phyloP scores from a whole-genome alignment of 2,113 vertebrate genomes.

The Emydocephalus ijimae region DNA sequence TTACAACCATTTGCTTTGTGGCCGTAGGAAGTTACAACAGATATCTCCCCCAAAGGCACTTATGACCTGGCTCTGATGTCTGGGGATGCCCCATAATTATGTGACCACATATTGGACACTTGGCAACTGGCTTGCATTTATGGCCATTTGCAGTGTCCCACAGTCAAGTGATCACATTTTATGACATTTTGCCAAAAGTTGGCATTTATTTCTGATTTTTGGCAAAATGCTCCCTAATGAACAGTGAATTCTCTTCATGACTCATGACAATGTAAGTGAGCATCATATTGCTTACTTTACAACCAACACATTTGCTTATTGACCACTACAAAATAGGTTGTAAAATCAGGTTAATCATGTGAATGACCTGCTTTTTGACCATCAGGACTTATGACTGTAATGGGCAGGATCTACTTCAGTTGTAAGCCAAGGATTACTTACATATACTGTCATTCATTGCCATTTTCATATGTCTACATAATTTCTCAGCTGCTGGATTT shows the following conservation, averaged over 20 bases:
- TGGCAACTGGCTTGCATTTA: not conserved
- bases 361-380: not conserved
- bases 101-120: not conserved
- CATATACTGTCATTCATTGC: not conserved
- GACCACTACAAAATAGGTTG: not conserved
- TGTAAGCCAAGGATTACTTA: not conserved
- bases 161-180: not conserved
- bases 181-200: not conserved
- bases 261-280: too few species aligned
- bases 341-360: not conserved
- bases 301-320: rapidly evolving
- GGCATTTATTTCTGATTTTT: not conserved
- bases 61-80: not conserved
- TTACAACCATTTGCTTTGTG: not conserved
- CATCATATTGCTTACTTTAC: not conserved
- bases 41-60: not conserved
- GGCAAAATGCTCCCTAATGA: not conserved
- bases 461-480: not conserved
- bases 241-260: not conserved
- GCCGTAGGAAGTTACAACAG: not conserved
- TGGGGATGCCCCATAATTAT: not conserved
- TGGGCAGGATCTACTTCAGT: not conserved
- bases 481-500: not conserved
- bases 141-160: not conserved
- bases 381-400: not conserved